Conservation (phyloP, 2,113 vertebrate genomes). For the Puffinus mauretanicus region DNA sequence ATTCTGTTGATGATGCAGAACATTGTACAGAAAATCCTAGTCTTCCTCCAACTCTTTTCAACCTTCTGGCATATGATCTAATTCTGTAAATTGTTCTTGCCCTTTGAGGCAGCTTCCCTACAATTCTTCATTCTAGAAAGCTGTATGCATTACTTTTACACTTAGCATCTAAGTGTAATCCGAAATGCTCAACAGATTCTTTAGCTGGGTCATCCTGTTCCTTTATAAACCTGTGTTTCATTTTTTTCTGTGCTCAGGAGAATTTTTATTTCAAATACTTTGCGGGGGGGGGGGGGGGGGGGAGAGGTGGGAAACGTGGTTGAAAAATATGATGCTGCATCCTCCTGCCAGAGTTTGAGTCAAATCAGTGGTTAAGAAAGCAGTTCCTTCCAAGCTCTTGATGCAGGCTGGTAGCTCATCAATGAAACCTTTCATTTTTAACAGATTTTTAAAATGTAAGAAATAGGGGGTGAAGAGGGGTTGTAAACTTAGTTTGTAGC, state of each 20-base stretch:
- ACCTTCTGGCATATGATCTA: neutral
- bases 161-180: neutral
- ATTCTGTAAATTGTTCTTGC: neutral
- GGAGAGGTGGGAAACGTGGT: neutral
- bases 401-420: neutral
- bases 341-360: neutral
- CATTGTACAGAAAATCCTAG: neutral
- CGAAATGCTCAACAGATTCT: neutral
- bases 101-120: neutral
- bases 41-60: neutral
- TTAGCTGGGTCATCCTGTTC: neutral
- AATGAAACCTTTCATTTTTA: constrained; percentile 19
- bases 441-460: neutral
- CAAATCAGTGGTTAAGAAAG: neutral
- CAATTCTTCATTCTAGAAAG: neutral
- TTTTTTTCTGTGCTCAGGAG: neutral
- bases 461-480: fast-evolving
- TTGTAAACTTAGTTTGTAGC: neutral
- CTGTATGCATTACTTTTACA: neutral
- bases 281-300: too few species aligned
- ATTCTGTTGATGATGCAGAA: neutral
- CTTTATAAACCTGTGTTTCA: neutral
- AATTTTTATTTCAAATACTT: neutral
- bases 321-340: neutral
- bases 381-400: neutral